phyloP scores from a whole-genome alignment of 2,113 vertebrate genomes.

The Bolborhynchus lineola region DNA sequence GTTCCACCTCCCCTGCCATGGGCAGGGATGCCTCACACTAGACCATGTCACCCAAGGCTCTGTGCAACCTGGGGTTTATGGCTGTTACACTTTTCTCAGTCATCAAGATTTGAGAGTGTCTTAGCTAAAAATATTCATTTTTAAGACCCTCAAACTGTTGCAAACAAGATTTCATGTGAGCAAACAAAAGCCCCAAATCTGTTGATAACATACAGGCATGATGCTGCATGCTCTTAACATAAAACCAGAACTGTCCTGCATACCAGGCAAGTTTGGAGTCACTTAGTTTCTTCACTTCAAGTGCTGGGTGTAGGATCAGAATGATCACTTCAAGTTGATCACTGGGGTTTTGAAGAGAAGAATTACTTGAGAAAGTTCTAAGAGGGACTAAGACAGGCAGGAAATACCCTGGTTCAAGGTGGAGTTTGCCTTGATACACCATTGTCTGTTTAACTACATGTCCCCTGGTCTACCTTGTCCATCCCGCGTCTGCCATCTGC shows the following conservation, averaged over 20 bases:
- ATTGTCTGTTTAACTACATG: fast-evolving
- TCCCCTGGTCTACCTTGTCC: slow-evolving; percentile 49
- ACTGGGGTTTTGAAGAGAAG: not conserved
- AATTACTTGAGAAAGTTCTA: not conserved
- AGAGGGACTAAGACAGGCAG: not conserved
- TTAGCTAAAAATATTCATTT: not conserved
- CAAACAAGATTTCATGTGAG: not conserved
- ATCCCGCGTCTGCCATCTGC: slow-evolving; percentile 10
- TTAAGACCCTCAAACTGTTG: not conserved
- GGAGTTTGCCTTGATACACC: not conserved
- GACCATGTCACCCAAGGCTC: not conserved
- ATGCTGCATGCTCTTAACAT: not conserved
- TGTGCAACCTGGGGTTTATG: not conserved
- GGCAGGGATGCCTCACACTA: not conserved
- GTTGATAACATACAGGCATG: not conserved
- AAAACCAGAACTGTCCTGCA: not conserved
- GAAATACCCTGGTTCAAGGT: not conserved
- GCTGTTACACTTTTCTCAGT: not conserved
- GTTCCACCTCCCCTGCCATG: not conserved
- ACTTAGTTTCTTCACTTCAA: not conserved
- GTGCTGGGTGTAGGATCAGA: not conserved
- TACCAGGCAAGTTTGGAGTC: not conserved
- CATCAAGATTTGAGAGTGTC: not conserved
- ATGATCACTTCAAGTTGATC: not conserved
- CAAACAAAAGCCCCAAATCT: not conserved